These are phyloP conservation scores for Globia sparganii DNA, from an alignment of 2,888 invertebrate genomes.

Conservation along the genomic window DNA sequence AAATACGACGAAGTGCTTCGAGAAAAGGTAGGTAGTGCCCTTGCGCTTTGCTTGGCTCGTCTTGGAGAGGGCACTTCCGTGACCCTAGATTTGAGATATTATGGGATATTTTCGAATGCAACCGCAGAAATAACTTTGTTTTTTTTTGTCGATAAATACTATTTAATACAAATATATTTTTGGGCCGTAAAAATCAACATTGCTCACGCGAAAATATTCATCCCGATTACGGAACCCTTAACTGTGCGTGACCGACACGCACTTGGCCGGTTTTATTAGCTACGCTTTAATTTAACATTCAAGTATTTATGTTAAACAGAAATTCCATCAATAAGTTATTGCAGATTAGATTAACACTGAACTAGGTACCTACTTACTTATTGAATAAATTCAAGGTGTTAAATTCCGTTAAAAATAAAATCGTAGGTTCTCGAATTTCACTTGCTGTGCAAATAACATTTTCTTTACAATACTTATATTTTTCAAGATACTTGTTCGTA, in stretches of 20 bases:
- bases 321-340: neutral
- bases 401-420: neutral
- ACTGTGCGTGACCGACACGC: neutral
- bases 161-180: neutral
- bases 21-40: no score
- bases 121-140: neutral
- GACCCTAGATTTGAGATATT: no score
- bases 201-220: neutral
- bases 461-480: neutral
- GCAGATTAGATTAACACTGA: neutral
- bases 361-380: neutral
- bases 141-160: neutral
- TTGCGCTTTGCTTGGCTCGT: no score
- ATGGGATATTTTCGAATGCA: neutral
- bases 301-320: neutral
- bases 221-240: neutral
- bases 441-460: neutral
- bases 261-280: neutral
- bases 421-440: neutral
- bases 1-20: no score
- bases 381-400: neutral
- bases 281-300: constrained; percentile 1
- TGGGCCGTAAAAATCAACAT: neutral
- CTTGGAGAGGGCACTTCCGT: no score
- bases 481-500: neutral